phyloP scores from a whole-genome alignment of 1,140 invertebrate species.

The Heliconius hewitsoni region DNA sequence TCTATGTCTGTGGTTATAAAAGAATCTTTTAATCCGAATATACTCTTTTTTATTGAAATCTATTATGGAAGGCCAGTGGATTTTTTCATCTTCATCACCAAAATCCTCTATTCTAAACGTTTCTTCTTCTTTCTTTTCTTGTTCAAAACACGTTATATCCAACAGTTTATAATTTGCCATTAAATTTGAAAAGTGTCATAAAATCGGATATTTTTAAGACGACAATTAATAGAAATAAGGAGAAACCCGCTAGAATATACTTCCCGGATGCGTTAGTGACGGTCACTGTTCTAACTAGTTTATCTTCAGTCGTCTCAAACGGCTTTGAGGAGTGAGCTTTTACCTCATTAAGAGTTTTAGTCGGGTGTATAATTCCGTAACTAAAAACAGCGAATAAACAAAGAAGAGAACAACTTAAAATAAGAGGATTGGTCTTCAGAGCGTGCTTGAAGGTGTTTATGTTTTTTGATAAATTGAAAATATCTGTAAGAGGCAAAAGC shows the following conservation, averaged over 20 bases:
- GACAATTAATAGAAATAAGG: slow-evolving; percentile 55
- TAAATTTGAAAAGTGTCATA: slow-evolving; percentile 55
- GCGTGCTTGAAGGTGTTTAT: slow-evolving; percentile 42
- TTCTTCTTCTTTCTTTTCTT: slow-evolving; percentile 34
- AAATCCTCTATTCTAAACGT: slow-evolving; percentile 34
- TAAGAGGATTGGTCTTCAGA: slow-evolving; percentile 26
- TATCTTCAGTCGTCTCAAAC: slow-evolving; percentile 44
- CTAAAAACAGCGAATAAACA: slow-evolving; percentile 42
- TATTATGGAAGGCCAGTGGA: slow-evolving; percentile 47
- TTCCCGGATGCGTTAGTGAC: slow-evolving; percentile 55
- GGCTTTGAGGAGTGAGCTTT: slow-evolving; percentile 37
- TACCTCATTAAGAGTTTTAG: slow-evolving; percentile 45
- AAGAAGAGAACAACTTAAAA: slow-evolving; percentile 25
- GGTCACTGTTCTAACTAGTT: slow-evolving; percentile 47
- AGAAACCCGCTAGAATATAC: slow-evolving; percentile 56
- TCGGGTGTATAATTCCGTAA: slow-evolving; percentile 51
- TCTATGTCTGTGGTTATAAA: slow-evolving; percentile 45
- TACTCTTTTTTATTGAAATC: slow-evolving; percentile 50
- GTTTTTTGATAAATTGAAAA: slow-evolving; percentile 49
- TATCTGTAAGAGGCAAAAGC: slow-evolving; percentile 51
- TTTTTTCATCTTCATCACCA: slow-evolving; percentile 38
- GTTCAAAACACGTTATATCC: slow-evolving; percentile 45
- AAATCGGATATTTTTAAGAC: slow-evolving; percentile 53
- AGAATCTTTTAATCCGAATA: slow-evolving; percentile 43
- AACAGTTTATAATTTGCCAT: slow-evolving; percentile 59